Evolutionary conservation across 92 coral and sea anemone genomes (phyloP).

Genomic region (Galaxea fascicularis): DNA sequence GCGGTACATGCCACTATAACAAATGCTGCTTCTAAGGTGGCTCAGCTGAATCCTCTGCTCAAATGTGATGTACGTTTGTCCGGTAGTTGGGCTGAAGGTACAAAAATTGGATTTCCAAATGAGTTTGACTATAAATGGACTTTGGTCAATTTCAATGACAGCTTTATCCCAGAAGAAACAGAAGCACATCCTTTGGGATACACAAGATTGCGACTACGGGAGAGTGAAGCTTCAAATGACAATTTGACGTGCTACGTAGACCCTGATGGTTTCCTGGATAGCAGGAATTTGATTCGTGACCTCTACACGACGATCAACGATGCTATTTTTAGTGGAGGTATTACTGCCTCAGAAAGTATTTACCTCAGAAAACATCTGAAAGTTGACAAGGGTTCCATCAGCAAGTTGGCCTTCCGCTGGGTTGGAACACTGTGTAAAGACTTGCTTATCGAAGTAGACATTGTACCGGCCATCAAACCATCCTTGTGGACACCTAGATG

Average conservation of each 20-base stretch:
- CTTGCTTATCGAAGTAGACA: constrained; percentile 61
- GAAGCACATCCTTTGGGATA: constrained; percentile 58
- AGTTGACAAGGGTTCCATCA: constrained; percentile 63
- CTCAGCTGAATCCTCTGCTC: constrained; percentile 62
- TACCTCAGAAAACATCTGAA: constrained; percentile 64
- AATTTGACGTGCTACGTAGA: constrained; percentile 54
- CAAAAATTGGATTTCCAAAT: constrained; percentile 59
- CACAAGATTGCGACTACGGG: constrained; percentile 53
- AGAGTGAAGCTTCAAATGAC: constrained; percentile 53
- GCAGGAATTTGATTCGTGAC: constrained; percentile 63
- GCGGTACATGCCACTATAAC: constrained; percentile 56
- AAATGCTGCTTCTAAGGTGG: constrained; percentile 58
- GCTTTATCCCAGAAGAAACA: constrained; percentile 56
- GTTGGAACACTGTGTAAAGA: constrained; percentile 66
- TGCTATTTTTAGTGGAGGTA: constrained; percentile 56
- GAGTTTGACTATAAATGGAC: constrained; percentile 61
- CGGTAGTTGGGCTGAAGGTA: constrained; percentile 64
- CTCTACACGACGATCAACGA: constrained; percentile 57
- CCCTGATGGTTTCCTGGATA: constrained; percentile 58
- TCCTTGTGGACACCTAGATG: constrained; percentile 59
- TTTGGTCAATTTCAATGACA: constrained; percentile 53
- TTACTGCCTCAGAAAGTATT: constrained; percentile 52
- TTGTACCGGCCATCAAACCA: constrained; percentile 59
- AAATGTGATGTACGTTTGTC: constrained; percentile 55
- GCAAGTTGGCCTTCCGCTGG: constrained; percentile 65